Conservation (phyloP, 2,797 vertebrate genomes). For the Hoplostethus atlanticus region DNA sequence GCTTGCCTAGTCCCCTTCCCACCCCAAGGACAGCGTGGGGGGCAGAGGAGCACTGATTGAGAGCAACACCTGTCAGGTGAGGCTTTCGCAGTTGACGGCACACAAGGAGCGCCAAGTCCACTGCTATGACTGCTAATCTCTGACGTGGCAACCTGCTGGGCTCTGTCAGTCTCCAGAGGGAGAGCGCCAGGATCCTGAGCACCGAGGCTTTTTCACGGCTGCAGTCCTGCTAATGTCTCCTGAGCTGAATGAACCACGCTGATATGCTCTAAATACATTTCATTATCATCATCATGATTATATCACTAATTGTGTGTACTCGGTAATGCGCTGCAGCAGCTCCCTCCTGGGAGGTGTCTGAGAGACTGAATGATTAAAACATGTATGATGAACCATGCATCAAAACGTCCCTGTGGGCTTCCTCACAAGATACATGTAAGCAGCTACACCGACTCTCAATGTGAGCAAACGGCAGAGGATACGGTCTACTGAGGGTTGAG, state of each 20-base stretch:
- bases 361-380: slow-evolving; percentile 87
- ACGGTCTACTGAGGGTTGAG: slow-evolving; percentile 65
- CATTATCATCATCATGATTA: slow-evolving; percentile 88
- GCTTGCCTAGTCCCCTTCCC: slow-evolving; percentile 42
- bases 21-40: slow-evolving; percentile 53
- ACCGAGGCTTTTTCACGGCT: slow-evolving; percentile 58
- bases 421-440: slow-evolving; percentile 77
- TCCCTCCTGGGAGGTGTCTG: slow-evolving; percentile 82
- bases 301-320: slow-evolving; percentile 86
- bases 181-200: slow-evolving; percentile 57
- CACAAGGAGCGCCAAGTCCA: slow-evolving; percentile 78
- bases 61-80: slow-evolving; percentile 87
- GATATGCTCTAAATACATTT: slow-evolving; percentile 89
- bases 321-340: slow-evolving; percentile 82
- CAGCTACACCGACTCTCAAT: slow-evolving; percentile 69
- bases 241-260: slow-evolving; percentile 62
- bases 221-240: slow-evolving; percentile 71
- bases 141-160: slow-evolving; percentile 73
- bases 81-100: slow-evolving; percentile 78
- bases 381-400: slow-evolving; percentile 84
- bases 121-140: slow-evolving; percentile 83
- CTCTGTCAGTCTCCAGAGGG: slow-evolving; percentile 67
- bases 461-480: slow-evolving; percentile 69
- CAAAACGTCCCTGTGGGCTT: slow-evolving; percentile 80
- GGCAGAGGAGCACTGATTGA: slow-evolving; percentile 76